A percentile compares a stretch with the other conserved stretches of the same genome.
Conservation (phyloP, 2,797 vertebrate species). For the Eidolon dupreanum region DNA sequence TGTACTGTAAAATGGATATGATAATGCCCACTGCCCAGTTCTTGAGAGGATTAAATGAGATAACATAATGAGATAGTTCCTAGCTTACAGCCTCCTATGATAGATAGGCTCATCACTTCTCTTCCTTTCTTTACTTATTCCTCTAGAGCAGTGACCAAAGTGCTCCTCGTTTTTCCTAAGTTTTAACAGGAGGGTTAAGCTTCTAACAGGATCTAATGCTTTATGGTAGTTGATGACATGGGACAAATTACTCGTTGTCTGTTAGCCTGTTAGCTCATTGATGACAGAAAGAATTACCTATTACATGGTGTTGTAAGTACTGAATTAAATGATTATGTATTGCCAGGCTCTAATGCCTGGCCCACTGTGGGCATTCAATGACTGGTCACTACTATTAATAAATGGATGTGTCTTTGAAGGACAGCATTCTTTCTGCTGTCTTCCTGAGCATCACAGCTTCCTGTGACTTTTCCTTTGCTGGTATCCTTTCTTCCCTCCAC, state of each 20-base stretch:
- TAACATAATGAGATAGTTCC: not conserved
- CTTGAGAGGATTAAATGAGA: not conserved
- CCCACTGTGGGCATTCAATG: not conserved
- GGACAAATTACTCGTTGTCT: not conserved
- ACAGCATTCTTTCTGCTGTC: not conserved
- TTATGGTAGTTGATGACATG: not conserved
- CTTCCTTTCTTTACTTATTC: not conserved
- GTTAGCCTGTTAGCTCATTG: not conserved
- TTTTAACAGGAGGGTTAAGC: conserved; percentile 26
- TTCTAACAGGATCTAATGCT: not conserved
- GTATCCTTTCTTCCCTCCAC: not conserved
- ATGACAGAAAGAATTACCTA: not conserved
- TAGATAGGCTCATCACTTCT: not conserved
- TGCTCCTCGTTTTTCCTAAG: not conserved
- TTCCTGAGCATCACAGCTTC: not conserved
- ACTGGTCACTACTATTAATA: too few species aligned
- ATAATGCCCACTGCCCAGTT: not conserved
- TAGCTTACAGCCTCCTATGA: not conserved
- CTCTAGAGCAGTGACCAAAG: not conserved
- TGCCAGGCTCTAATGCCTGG: not conserved
- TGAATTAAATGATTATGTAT: not conserved
- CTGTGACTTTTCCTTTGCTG: not conserved
- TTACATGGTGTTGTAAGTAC: not conserved
- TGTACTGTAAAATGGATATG: not conserved
- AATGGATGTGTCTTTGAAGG: not conserved